phyloP scores from a whole-genome alignment of 1,140 invertebrate genomes.

The Meloidogyne exigua region DNA sequence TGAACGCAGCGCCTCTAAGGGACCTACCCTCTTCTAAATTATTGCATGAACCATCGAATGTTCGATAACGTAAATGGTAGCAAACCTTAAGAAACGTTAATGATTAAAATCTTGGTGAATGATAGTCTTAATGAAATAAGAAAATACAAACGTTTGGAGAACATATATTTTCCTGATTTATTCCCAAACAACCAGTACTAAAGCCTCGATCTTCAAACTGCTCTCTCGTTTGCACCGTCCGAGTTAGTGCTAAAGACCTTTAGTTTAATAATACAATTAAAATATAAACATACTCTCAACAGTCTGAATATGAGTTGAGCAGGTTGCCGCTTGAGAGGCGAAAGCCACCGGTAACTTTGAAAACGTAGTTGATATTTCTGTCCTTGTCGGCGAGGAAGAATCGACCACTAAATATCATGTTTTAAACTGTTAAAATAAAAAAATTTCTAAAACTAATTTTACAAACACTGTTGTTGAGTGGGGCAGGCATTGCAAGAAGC shows the following conservation, averaged over 20 bases:
- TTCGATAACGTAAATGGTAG: slow-evolving; percentile 43
- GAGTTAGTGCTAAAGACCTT: slow-evolving; percentile 37
- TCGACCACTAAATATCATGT: background rate
- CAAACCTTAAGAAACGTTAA: slow-evolving; percentile 32
- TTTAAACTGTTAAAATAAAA: background rate
- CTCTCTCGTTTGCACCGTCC: slow-evolving; percentile 36
- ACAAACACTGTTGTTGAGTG: background rate
- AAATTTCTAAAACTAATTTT: background rate
- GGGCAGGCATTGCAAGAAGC: slow-evolving; percentile 36
- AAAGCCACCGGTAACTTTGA: slow-evolving; percentile 1
- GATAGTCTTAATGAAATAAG: background rate
- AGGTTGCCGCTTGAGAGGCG: slow-evolving; percentile 6
- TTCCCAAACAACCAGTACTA: slow-evolving; percentile 41
- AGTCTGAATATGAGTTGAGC: slow-evolving; percentile 32
- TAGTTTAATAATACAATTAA: background rate
- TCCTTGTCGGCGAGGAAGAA: background rate
- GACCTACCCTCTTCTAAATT: slow-evolving; percentile 31
- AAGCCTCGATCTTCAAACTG: slow-evolving; percentile 37
- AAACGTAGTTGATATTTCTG: background rate
- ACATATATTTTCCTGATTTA: slow-evolving; percentile 44
- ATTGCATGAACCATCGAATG: slow-evolving; percentile 51
- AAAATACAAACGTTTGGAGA: background rate
- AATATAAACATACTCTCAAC: slow-evolving; percentile 31
- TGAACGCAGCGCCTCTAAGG: slow-evolving; percentile 47
- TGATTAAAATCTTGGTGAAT: background rate